phyloP scores from a whole-genome alignment of 2,888 invertebrate genomes.

The Iphiclides podalirius region DNA sequence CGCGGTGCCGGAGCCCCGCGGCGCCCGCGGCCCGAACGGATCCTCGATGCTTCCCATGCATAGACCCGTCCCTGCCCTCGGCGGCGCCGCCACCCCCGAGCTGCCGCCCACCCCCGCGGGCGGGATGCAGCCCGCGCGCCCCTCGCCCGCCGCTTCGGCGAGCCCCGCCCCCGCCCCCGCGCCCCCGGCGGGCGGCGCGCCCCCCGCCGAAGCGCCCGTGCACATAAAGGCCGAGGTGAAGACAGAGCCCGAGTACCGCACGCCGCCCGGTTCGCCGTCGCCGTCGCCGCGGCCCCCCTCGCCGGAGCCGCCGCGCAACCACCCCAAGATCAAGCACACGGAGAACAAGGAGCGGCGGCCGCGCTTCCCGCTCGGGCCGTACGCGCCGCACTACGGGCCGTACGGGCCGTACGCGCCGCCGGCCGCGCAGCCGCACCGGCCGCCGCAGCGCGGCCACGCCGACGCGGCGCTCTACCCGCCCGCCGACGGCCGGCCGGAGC shows the following conservation, averaged over 20 bases:
- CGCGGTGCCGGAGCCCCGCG: neutral
- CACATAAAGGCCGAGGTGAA: constrained; percentile 48
- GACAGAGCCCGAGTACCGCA: constrained; percentile 67
- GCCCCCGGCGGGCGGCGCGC: constrained; percentile 4
- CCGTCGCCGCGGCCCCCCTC: constrained; percentile 45
- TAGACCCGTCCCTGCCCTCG: too few relatives aligned
- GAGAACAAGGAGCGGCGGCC: constrained; percentile 67
- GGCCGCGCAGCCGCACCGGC: constrained; percentile 24
- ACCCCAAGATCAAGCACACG: constrained; percentile 70
- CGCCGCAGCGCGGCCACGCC: constrained; percentile 28
- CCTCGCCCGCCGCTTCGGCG: constrained; percentile 7
- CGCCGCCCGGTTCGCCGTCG: constrained; percentile 46
- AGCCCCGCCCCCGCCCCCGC: constrained; percentile 22
- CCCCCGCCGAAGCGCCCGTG: constrained; percentile 44
- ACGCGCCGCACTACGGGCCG: constrained; percentile 71
- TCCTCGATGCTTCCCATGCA: too few relatives aligned
- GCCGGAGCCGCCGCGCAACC: constrained; percentile 52
- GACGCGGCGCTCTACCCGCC: constrained; percentile 27
- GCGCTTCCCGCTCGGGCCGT: constrained; percentile 68
- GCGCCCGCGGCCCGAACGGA: neutral
- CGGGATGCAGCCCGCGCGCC: neutral
- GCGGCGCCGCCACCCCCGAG: too few relatives aligned
- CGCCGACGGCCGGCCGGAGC: constrained; percentile 16
- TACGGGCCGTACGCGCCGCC: constrained; percentile 68
- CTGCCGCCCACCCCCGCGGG: too few relatives aligned